Evolutionary conservation across 2,888 invertebrate species (phyloP).

Genomic region (Trachelus iudaicus): DNA sequence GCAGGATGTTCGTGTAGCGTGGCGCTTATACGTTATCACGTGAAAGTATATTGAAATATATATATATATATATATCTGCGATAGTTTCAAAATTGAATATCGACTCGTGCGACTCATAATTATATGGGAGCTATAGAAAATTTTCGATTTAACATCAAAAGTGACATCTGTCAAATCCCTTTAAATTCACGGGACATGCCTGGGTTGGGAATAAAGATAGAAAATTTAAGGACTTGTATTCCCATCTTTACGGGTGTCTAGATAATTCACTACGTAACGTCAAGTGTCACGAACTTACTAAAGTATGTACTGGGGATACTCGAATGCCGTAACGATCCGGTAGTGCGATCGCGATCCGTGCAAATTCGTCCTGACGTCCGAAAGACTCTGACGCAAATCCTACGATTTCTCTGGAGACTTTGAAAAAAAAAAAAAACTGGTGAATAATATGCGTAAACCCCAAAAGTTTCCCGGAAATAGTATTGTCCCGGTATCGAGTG

Average conservation of each 20-base stretch:
- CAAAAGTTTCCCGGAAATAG: slow-evolving; percentile 38
- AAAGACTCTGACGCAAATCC: slow-evolving; percentile 50
- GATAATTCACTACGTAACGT: not conserved
- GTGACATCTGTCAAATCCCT: not conserved
- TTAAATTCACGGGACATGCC: not conserved
- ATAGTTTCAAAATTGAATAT: not conserved
- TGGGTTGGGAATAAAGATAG: not conserved
- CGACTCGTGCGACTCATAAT: not conserved
- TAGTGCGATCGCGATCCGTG: not conserved
- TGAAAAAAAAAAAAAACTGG: slow-evolving; percentile 50
- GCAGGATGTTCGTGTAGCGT: slow-evolving; percentile 18
- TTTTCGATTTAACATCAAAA: no score
- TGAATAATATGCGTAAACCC: slow-evolving; percentile 54
- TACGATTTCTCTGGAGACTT: slow-evolving; percentile 60
- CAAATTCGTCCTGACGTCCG: slow-evolving; percentile 51
- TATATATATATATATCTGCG: slow-evolving; percentile 3
- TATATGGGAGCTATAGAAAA: not conserved
- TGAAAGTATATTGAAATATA: slow-evolving; percentile 3
- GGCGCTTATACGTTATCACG: not conserved
- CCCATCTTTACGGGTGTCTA: not conserved
- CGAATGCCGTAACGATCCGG: not conserved
- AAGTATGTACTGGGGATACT: not conserved
- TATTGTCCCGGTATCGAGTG: slow-evolving; percentile 29
- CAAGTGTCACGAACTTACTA: not conserved
- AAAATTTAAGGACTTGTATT: not conserved